Evolutionary conservation across 1,140 invertebrate genomes (phyloP).

Genomic region (Diachasma alloeum): DNA sequence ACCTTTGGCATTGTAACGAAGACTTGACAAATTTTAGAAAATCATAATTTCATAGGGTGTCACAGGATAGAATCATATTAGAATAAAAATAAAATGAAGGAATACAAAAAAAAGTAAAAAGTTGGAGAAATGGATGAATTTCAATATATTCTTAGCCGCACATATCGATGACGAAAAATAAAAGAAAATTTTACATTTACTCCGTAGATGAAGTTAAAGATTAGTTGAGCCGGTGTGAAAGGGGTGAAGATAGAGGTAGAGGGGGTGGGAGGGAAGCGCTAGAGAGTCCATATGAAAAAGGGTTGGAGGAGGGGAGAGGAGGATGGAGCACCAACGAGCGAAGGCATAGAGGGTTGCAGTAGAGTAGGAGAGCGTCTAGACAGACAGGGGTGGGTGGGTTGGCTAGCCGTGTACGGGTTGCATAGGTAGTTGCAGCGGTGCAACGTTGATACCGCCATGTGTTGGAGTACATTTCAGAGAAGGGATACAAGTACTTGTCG

Average conservation of each 20-base stretch:
- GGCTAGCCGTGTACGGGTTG: slow-evolving; percentile 31
- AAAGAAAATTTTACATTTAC: no score
- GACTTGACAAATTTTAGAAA: no score
- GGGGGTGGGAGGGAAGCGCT: slow-evolving; percentile 12
- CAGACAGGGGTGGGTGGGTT: slow-evolving; percentile 52
- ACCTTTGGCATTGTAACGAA: no score
- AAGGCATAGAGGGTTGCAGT: slow-evolving; percentile 40
- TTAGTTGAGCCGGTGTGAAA: slow-evolving; percentile 44
- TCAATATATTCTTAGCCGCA: no score
- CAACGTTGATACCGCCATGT: slow-evolving; percentile 23
- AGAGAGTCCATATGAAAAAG: slow-evolving; percentile 15
- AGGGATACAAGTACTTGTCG: slow-evolving; percentile 37
- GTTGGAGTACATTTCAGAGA: slow-evolving; percentile 16
- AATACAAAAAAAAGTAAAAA: no score
- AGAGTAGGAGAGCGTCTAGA: slow-evolving; percentile 62
- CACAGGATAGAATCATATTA: no score
- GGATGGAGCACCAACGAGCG: background rate
- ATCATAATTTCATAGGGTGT: no score
- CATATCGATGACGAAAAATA: no score
- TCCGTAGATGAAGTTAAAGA: background rate
- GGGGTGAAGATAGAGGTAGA: slow-evolving; percentile 47
- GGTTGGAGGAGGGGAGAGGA: background rate
- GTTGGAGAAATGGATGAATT: no score
- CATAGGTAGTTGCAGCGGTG: slow-evolving; percentile 35
- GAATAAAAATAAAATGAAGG: no score